Base-by-base conservation (phyloP, 2,113 vertebrate species). In the Orycteropus afer region DNA sequence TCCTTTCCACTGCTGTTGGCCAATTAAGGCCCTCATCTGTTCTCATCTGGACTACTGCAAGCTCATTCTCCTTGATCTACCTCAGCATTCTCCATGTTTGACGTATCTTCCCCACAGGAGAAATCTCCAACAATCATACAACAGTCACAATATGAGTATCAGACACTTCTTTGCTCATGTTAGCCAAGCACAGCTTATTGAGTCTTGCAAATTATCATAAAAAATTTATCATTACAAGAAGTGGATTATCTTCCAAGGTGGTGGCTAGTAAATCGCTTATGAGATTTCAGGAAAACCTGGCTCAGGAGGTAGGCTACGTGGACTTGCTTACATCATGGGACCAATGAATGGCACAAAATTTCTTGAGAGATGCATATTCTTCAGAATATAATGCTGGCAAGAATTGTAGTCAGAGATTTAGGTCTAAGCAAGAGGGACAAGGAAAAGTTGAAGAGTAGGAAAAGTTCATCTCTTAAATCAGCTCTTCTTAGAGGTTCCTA, bases 211-310 rank as follows among this genome's bases (percentile, higher is more conserved):
- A 61, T 45, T 0, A 85, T 71, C 65, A 87, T 57, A 93, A 73
- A 87, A 13, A 63, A 67, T 57, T 63, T 95, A 89, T 89, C 11
- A 57, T 71, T 83, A 57, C 49, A 59, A 79, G 81, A 89, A 47
- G 23, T 63, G 37, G 74, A 79, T 5, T 77, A 15, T n/a, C 20
- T 32, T 79, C 78, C 37, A 71, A 78, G 37, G n/a, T 22, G 34
- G 37, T 13, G 22, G 6, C 40, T 2, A 34, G n/a, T 45, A 53
- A 91, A 61, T 53, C 51, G 63, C 1, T 63, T 7, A 40, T 11
- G 40, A 86, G 61, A 82, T 22, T 32, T 29, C 57, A 69, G 20
- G 14, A 57, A 49, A 69, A 59, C 45, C 20, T 34, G 22, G 0
- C 13, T 45, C 25, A 80, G 55, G 32, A 63, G 27, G 34, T 32